Evolutionary conservation across 1,140 invertebrate genomes (phyloP).

Genomic region (Campoletis sonorensis): DNA sequence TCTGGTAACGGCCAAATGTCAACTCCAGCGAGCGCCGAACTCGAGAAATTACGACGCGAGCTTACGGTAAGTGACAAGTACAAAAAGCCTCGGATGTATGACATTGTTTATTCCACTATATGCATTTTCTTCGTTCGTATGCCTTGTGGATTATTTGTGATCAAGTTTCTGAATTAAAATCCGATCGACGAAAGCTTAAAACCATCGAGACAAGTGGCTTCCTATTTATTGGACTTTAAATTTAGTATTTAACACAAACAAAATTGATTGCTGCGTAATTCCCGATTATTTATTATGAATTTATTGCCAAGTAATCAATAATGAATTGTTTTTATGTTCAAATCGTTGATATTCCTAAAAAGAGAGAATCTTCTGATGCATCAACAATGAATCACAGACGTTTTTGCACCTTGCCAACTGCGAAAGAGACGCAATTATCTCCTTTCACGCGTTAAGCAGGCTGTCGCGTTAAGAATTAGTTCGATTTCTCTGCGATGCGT

Average conservation of each 20-base stretch:
- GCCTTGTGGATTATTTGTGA: not conserved
- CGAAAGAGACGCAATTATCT: not conserved
- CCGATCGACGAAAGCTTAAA: too few species aligned
- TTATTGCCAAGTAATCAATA: too few species aligned
- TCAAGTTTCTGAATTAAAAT: not conserved
- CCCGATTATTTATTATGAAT: too few species aligned
- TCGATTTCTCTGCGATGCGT: slow-evolving; percentile 36
- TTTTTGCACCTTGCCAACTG: too few species aligned
- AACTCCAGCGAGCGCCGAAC: slow-evolving; percentile 87
- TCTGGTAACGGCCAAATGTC: slow-evolving; percentile 76
- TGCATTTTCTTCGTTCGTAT: not conserved
- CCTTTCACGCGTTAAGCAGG: not conserved
- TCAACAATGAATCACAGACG: not conserved
- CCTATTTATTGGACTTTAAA: too few species aligned
- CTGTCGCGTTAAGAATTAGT: not conserved
- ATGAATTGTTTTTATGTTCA: too few species aligned
- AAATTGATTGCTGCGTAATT: too few species aligned
- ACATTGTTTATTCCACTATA: not conserved
- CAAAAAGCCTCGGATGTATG: not conserved
- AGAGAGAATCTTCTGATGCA: too few species aligned
- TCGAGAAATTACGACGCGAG: slow-evolving; percentile 93
- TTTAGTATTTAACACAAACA: too few species aligned
- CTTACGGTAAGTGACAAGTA: slow-evolving; percentile 85
- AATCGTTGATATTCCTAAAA: too few species aligned
- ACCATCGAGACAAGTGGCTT: too few species aligned